Base-by-base conservation (phyloP, 2,888 invertebrate species). In the Pedicia rivosa region DNA sequence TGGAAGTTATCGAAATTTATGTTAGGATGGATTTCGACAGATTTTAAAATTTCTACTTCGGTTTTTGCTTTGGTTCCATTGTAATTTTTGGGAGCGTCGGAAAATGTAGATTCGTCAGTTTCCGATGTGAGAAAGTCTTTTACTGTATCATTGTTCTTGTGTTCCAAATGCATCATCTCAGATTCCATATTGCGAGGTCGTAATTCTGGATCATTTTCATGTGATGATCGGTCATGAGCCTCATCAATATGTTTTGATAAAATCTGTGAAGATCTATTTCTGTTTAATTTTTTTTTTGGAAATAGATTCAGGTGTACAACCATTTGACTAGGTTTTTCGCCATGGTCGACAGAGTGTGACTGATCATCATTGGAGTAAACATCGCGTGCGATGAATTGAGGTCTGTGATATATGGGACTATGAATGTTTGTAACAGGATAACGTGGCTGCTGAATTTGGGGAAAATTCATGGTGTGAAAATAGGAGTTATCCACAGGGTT, bases 261-360 rank as follows among this genome's bases (percentile, higher is more conserved):
- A n/a, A n/a, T n/a, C n/a, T n/a, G n/a, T n/a, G n/a, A n/a, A 30
- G 16, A 10, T 4, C 19, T 30, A 10, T 17, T 30, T 5, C 30
- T 16, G 19, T 30, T 17, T 12, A 14, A 14, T 20, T 65, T 68
- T 40, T 60, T 65, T 36, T 68, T 63, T 2, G 70, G 70, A 48
- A 69, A 74, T 7, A 77, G 56, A 55, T 77, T 75, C n/a, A 76
- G 55, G 41, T 75, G 74, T 5, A 77, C 65, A 46, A 74, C 62
- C 62, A 75, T 70, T 48, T 73, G 72, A 27, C 68, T 65, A n/a
- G 59, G 53, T 19, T 56, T 57, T 7, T 56, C 47, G 47, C 36
- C 36, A 35, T 43, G 26, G n/a, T 42, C 12, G 5, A 15, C 26
- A 17, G 25, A 16, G 10, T 35, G 3, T 19, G n/a, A 16, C 5